Percentiles rank a stretch among this genome's conserved stretches.
These are phyloP conservation scores for Microtus californicus DNA, from an alignment of 2,797 vertebrate genomes.

Conservation along the genomic window DNA sequence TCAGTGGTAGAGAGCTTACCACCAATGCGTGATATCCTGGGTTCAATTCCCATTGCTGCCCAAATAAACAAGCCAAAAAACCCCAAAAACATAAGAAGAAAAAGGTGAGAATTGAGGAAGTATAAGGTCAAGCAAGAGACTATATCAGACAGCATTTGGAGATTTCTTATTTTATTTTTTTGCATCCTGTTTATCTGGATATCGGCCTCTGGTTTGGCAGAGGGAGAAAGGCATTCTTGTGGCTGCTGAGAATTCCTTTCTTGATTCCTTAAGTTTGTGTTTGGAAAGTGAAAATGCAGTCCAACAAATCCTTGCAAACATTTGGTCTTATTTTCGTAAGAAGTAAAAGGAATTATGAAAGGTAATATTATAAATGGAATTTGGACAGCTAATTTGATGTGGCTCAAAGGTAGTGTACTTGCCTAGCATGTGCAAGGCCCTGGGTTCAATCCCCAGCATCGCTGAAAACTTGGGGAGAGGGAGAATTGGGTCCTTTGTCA, in stretches of 20 bases:
- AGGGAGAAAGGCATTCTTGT: constrained; percentile 49
- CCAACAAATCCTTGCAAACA: constrained; percentile 81
- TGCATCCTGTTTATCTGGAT: neutral
- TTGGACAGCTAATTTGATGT: neutral
- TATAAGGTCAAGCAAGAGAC: neutral
- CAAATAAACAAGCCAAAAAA: neutral
- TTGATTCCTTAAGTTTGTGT: constrained; percentile 71
- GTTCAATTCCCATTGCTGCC: neutral
- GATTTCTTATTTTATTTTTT: neutral
- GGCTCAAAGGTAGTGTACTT: neutral
- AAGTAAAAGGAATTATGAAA: constrained; percentile 79
- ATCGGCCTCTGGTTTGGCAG: constrained; percentile 13
- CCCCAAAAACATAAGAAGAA: neutral
- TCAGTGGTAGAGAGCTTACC: neutral
- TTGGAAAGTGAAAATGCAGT: constrained; percentile 82
- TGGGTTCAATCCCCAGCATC: neutral
- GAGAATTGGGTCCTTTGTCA: constrained; percentile 34
- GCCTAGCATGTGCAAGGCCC: neutral
- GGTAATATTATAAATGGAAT: constrained; percentile 78
- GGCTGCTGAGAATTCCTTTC: constrained; percentile 60
- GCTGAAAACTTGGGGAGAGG: neutral
- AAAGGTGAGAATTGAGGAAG: neutral
- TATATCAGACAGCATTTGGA: neutral
- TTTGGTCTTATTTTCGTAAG: constrained; percentile 81
- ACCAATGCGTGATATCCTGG: neutral